Evolutionary conservation across 2,888 invertebrate genomes (phyloP).

Genomic region (Lithodes maja): DNA sequence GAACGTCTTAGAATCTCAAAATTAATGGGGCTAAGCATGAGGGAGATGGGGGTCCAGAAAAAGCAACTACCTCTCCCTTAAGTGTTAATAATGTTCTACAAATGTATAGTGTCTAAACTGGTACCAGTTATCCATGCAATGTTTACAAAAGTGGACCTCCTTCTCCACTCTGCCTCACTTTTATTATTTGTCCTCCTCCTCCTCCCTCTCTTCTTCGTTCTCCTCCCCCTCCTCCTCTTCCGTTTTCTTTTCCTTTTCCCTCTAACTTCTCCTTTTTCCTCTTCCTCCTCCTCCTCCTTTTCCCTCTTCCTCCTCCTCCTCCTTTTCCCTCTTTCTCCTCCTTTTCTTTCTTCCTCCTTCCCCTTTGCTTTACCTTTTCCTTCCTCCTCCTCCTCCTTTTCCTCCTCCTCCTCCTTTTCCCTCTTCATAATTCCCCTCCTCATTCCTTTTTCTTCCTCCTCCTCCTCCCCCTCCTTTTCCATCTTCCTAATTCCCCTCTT

Average conservation of each 20-base stretch:
- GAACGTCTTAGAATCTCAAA: no score
- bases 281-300: neutral
- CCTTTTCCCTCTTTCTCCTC: neutral
- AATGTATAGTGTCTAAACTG: no score
- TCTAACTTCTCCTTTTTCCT: neutral
- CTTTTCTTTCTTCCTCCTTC: no score
- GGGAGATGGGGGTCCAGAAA: no score
- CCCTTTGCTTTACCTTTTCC: no score
- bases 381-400: neutral
- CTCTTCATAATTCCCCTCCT: no score
- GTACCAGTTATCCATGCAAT: no score
- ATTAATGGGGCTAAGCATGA: no score
- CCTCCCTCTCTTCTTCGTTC: neutral
- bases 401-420: neutral
- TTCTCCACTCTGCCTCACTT: neutral
- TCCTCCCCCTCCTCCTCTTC: neutral
- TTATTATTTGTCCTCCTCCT: neutral
- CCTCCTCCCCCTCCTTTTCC: neutral
- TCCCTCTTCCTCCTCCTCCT: constrained; percentile 14
- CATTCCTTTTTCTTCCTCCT: neutral
- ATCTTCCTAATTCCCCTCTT: neutral
- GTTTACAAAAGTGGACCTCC: no score
- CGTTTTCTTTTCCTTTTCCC: neutral
- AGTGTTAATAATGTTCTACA: no score
- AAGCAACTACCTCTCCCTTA: no score